Evolutionary conservation across 2,797 vertebrate species (phyloP).

Genomic region (Phalanger gymnotis): DNA sequence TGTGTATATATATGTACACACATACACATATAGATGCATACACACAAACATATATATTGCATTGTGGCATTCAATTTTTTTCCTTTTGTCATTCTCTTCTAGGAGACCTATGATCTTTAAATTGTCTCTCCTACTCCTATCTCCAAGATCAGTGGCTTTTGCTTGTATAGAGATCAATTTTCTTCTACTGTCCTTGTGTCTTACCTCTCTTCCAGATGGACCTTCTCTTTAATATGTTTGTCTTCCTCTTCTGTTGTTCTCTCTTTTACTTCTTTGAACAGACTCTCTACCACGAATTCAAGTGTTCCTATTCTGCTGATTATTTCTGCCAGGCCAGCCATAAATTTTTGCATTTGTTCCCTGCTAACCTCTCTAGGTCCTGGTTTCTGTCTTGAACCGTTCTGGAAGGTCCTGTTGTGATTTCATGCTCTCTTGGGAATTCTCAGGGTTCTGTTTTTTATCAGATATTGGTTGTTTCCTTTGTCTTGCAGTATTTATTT

Average conservation of each 20-base stretch:
- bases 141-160: background rate
- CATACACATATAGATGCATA: no score
- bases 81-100: background rate
- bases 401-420: background rate
- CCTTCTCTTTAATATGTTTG: background rate
- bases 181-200: background rate
- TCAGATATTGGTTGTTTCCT: background rate
- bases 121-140: background rate
- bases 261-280: background rate
- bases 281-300: background rate
- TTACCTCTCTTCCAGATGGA: background rate
- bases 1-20: no score
- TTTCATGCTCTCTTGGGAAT: background rate
- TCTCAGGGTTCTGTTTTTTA: background rate
- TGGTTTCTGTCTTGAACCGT: background rate
- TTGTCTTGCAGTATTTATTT: background rate
- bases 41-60: no score
- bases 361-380: background rate
- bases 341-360: background rate
- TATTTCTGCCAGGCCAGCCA: background rate
- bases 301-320: background rate
- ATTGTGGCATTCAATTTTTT: no score
- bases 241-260: background rate
- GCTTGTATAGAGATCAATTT: background rate
- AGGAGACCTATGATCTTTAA: background rate